Conservation (phyloP, 2,797 vertebrate species). For the Octomys mimax region DNA sequence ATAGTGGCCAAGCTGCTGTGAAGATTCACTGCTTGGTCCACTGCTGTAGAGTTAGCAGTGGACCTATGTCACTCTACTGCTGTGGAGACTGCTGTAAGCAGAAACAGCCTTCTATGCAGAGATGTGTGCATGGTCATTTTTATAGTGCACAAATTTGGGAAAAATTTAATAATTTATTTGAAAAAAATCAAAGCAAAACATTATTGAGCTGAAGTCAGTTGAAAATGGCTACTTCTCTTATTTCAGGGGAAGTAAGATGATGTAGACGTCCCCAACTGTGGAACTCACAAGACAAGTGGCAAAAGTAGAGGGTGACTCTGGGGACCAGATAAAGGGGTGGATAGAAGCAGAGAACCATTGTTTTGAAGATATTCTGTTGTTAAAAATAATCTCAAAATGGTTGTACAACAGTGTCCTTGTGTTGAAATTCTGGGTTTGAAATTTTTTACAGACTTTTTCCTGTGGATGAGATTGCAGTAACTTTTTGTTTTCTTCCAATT, state of each 20-base stretch:
- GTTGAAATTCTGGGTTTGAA: constrained; percentile 41
- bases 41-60: background rate
- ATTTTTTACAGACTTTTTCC: constrained; percentile 9
- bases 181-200: constrained; percentile 16
- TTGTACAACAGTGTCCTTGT: background rate
- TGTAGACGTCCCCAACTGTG: background rate
- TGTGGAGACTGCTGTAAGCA: background rate
- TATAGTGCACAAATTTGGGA: constrained; percentile 1
- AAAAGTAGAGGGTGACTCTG: background rate
- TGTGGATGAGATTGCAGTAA: constrained; percentile 2
- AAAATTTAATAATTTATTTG: constrained; percentile 5
- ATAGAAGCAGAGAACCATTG: background rate
- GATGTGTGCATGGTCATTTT: background rate
- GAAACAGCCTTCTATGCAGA: background rate
- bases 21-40: background rate
- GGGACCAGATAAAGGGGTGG: constrained; percentile 17
- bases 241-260: background rate
- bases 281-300: background rate
- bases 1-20: background rate
- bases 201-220: constrained; percentile 37
- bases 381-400: constrained; percentile 61
- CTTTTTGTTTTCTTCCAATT: constrained; percentile 35
- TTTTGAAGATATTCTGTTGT: constrained; percentile 7
- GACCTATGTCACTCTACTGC: background rate
- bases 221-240: background rate